Conservation (phyloP, 2,797 vertebrate genomes). For the Eulemur albifrons region DNA sequence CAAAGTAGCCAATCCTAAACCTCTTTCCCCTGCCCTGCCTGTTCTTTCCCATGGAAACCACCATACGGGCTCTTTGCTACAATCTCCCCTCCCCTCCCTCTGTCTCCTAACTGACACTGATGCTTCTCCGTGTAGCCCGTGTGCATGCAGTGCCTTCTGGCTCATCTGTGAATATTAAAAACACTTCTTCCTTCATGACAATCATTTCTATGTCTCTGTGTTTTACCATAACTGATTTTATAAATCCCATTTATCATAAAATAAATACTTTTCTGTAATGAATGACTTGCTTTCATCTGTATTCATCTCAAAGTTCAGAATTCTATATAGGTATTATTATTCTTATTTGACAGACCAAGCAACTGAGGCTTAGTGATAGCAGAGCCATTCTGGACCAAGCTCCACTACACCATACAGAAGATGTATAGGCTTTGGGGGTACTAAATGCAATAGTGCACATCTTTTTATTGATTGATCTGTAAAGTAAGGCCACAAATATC, state of each 20-base stretch:
- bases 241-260: background rate
- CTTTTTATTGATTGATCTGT: background rate
- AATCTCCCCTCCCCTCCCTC: background rate
- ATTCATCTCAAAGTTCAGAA: background rate
- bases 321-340: background rate
- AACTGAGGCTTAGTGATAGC: background rate
- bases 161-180: background rate
- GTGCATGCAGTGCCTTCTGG: background rate
- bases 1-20: background rate
- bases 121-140: background rate
- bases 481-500: background rate
- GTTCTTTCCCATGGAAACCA: background rate
- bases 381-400: background rate
- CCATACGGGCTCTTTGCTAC: background rate
- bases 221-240: background rate
- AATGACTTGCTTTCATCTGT: background rate
- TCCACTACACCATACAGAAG: background rate
- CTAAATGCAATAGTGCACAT: background rate
- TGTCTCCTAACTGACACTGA: background rate
- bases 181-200: background rate
- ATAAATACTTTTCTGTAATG: background rate
- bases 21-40: background rate
- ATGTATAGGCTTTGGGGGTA: background rate
- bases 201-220: background rate
- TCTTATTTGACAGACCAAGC: background rate